Conservation (phyloP, 2,113 vertebrate genomes). For the Xenopus laevis region DNA sequence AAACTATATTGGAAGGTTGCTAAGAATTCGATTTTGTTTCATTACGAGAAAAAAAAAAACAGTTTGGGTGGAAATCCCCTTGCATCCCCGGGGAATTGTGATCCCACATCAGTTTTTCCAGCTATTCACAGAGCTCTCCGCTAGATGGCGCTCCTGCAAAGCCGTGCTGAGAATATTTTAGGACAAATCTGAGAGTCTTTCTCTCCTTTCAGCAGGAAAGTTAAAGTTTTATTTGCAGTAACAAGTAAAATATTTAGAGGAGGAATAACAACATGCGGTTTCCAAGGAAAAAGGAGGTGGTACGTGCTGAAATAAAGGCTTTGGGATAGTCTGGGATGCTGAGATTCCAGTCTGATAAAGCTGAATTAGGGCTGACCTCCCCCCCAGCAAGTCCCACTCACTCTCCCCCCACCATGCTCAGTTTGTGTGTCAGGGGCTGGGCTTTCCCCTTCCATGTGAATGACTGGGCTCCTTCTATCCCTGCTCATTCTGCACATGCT, state of each 20-base stretch:
- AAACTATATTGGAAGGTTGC: no score
- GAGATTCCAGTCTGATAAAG: constrained; percentile 26
- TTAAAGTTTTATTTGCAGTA: not conserved
- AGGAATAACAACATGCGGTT: no score
- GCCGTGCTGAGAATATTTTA: not conserved
- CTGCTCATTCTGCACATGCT: constrained; percentile 10
- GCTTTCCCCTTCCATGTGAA: constrained; percentile 34
- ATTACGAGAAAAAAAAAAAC: no score
- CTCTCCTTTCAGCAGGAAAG: constrained; percentile 9
- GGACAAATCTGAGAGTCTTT: constrained; percentile 6
- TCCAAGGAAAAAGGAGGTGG: no score
- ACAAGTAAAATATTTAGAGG: no score
- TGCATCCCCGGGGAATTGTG: no score
- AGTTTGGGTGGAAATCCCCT: no score
- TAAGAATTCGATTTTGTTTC: no score
- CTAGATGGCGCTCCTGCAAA: constrained; percentile 20
- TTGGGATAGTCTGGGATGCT: not conserved
- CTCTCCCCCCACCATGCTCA: constrained; percentile 14
- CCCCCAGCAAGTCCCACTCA: not conserved
- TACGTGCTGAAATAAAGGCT: no score
- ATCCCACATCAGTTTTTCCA: no score
- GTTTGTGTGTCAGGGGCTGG: constrained; percentile 39
- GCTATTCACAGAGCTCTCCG: not conserved
- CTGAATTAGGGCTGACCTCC: constrained; percentile 12
- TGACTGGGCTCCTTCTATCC: constrained; percentile 27